Evolutionary conservation across 2,888 invertebrate species (phyloP).

Genomic region (Diaphora mendica): DNA sequence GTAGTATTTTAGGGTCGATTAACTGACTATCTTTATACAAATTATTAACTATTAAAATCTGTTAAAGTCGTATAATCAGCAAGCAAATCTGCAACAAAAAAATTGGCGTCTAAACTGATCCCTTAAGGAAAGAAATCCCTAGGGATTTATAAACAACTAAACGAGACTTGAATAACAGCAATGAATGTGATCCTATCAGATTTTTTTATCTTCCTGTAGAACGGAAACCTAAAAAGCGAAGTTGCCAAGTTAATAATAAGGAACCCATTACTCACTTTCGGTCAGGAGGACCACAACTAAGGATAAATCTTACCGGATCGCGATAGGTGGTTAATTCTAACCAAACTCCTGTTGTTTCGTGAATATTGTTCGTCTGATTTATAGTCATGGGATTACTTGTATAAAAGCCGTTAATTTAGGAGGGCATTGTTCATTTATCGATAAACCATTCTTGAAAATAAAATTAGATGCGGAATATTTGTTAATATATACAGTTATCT

Average conservation of each 20-base stretch:
- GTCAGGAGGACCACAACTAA: background rate
- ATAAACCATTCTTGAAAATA: background rate
- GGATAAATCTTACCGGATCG: background rate
- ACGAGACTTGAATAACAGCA: background rate
- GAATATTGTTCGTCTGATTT: background rate
- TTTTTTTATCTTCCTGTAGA: background rate
- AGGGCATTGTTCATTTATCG: background rate
- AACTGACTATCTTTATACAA: no score
- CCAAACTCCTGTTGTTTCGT: conserved; percentile 3
- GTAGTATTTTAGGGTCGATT: no score
- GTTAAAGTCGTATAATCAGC: background rate
- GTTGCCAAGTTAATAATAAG: background rate
- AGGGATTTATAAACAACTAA: background rate
- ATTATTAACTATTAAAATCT: no score
- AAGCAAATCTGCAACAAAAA: background rate
- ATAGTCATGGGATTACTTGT: background rate
- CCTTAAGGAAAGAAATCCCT: background rate
- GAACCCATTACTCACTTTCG: conserved; percentile 1
- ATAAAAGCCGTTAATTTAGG: background rate
- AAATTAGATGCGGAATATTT: background rate
- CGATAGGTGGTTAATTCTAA: background rate
- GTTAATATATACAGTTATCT: background rate
- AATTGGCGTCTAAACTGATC: background rate
- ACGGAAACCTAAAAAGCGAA: background rate
- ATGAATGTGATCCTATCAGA: background rate